Evolutionary conservation across 2,888 invertebrate species (phyloP), one percentile per base, ranked within the genome.

Genomic region (Cryptophagus acutangulus): DNA sequence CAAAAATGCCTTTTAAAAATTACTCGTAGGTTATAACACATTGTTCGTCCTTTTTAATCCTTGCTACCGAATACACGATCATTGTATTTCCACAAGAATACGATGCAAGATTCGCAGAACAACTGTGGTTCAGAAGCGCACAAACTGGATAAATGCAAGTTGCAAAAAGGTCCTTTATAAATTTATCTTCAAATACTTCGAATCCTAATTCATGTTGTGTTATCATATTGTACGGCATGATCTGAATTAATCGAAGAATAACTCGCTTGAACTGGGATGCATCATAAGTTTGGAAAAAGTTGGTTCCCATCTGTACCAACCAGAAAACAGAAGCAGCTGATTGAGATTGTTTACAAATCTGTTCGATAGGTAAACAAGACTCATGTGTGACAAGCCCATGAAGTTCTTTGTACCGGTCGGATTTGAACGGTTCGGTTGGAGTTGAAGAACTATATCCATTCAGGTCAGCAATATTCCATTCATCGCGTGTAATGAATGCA

Each of bases 51-150:
- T 79, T 78, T 51, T 74, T 71, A 43, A 91, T 86, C 3, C 80
- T 79, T 54, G 81, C 74, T 33, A 87, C 62, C 3, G 84, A 79
- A 41, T 72, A 67, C 6, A 77, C 48, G 25, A 79, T 74, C 8
- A 75, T 65, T 53, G 72, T 76, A 38, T 69, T 66, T 2, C 75
- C 75, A 33, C 74, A 67, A 37, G 77, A 80, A 45, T 73, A 71
- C 43, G 88, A 74, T 0, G 81, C 77, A 0, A 89, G 84, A 70
- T 88, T 89, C 1, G 91, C 88, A 46, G 82, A 75, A 69, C 94
- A 94, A 1, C 90, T 87, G 65, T 94, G 94, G 70, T 94, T 70
- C 17, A 92, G 66, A 38, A 93, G 71, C 30, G 87, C 87, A 31
- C 81, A 72, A 55, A 87, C 84, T 1, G 87, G 78, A 71, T 85